A percentile compares a stretch with the other conserved stretches of the same genome.
These are phyloP conservation scores for Trichopria drosophilae DNA, from an alignment of 2,888 invertebrate species.

Conservation along the genomic window DNA sequence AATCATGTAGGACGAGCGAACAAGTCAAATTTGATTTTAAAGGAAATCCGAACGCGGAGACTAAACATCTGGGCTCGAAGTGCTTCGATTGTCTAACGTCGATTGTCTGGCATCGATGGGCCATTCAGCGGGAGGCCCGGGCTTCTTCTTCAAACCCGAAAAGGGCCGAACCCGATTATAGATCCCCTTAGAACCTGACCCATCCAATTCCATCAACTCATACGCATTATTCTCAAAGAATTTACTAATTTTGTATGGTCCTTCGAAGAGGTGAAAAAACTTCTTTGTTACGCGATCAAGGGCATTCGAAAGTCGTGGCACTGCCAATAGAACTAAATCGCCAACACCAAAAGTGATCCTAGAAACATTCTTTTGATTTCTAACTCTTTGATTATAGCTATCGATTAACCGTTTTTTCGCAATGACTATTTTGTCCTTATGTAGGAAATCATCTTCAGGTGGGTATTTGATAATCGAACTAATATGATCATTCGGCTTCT, in stretches of 20 bases:
- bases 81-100: no score
- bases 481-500: not conserved
- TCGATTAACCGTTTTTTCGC: not conserved
- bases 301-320: not conserved
- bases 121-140: no score
- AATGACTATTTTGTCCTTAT: not conserved
- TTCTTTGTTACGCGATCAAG: no score
- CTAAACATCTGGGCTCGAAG: no score
- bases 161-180: no score
- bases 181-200: not conserved
- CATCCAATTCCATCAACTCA: not conserved
- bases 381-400: not conserved
- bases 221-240: conserved; percentile 7
- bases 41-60: no score
- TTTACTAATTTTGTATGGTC: conserved; percentile 1
- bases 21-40: no score
- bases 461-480: not conserved
- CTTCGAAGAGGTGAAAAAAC: conserved; percentile 4
- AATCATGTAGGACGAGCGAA: no score
- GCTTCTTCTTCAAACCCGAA: no score
- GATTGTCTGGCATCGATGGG: no score
- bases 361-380: not conserved
- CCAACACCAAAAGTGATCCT: not conserved
- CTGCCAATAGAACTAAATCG: not conserved
- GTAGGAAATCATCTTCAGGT: not conserved